phyloP scores from a whole-genome alignment of 2,113 vertebrate species.

The Rhabdomys dilectus region DNA sequence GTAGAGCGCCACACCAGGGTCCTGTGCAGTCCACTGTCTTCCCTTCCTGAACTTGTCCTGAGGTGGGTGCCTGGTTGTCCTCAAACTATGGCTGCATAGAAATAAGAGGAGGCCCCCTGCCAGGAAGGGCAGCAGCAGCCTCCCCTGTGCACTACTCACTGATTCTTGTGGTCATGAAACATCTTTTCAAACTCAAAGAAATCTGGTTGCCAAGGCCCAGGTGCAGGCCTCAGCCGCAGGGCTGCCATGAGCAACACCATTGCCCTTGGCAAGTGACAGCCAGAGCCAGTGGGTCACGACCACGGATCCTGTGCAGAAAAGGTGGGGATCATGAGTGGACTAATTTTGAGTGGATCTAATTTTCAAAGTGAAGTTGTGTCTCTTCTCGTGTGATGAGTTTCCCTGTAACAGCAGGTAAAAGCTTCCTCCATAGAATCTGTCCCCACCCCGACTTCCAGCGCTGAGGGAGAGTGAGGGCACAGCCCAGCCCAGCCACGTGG shows the following conservation, averaged over 20 bases:
- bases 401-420: constrained; percentile 87
- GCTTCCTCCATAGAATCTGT: constrained; percentile 85
- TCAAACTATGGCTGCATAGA: constrained; percentile 82
- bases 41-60: constrained; percentile 67
- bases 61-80: constrained; percentile 64
- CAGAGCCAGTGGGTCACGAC: constrained; percentile 82
- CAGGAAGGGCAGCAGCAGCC: constrained; percentile 21
- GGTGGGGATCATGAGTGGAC: constrained; percentile 69
- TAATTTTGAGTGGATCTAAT: constrained; percentile 84
- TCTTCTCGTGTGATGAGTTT: constrained; percentile 77
- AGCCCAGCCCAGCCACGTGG: constrained; percentile 54
- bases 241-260: constrained; percentile 86
- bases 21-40: constrained; percentile 62
- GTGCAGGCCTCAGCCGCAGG: constrained; percentile 82
- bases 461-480: constrained; percentile 81
- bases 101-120: constrained; percentile 68
- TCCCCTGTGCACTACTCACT: constrained; percentile 83
- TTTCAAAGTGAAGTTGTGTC: constrained; percentile 85
- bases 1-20: neutral
- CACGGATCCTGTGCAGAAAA: constrained; percentile 82
- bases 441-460: constrained; percentile 85
- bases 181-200: constrained; percentile 71
- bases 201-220: constrained; percentile 85
- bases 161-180: constrained; percentile 84
- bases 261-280: constrained; percentile 86